phyloP scores from a whole-genome alignment of 2,888 invertebrate species.

The Alloscopus bannaensis region DNA sequence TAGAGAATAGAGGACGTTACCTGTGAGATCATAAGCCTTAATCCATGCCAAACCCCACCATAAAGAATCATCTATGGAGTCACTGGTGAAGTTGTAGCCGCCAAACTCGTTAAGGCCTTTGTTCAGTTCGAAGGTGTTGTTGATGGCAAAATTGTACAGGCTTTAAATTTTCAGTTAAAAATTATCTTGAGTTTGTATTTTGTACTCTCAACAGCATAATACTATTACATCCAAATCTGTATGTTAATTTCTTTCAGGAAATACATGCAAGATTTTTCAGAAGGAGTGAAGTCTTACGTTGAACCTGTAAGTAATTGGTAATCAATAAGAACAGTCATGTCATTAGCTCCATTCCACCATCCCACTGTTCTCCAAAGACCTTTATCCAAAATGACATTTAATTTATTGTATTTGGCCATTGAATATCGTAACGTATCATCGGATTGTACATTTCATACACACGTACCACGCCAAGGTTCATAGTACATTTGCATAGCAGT shows the following conservation, averaged over 20 bases:
- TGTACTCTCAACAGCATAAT: too few relatives aligned
- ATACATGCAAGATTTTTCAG: too few relatives aligned
- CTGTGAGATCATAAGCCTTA: conserved; percentile 41
- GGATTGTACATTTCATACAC: too few relatives aligned
- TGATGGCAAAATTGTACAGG: conserved; percentile 29
- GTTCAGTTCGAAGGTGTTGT: conserved; percentile 52
- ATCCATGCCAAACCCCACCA: conserved; percentile 55
- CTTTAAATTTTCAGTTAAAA: too few relatives aligned
- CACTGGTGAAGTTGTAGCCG: conserved; percentile 45
- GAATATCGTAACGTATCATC: too few relatives aligned
- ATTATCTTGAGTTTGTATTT: too few relatives aligned
- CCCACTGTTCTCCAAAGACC: conserved; percentile 47
- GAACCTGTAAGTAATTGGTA: conserved; percentile 38
- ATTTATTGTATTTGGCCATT: too few relatives aligned
- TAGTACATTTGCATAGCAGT: conserved; percentile 57
- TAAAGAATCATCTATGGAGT: conserved; percentile 43
- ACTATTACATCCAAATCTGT: too few relatives aligned
- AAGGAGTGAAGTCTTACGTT: too few relatives aligned
- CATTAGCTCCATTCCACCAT: conserved; percentile 55
- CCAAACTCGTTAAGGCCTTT: conserved; percentile 49
- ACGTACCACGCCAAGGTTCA: conserved; percentile 46
- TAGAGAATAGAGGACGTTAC: too few relatives aligned
- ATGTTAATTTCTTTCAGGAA: too few relatives aligned
- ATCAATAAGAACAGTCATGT: conserved; percentile 38
- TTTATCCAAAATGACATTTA: too few relatives aligned